Conservation (phyloP, 2,888 invertebrate genomes). For the Lasioglossum vierecki region DNA sequence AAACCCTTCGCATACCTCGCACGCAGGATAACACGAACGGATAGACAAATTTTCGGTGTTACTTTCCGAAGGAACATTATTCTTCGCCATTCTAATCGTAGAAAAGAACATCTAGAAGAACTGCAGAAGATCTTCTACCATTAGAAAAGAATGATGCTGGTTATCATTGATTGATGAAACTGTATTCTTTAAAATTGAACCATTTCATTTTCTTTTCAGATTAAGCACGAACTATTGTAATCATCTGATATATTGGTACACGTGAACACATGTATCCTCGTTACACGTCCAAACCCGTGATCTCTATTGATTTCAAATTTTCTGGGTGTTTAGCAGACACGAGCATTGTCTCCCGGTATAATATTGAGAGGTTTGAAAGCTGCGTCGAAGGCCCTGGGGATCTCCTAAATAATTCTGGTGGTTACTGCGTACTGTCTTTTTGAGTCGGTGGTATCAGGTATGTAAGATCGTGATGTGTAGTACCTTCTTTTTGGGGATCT, state of each 20-base stretch:
- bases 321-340: neutral
- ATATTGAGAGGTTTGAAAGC: neutral
- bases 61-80: neutral
- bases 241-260: too few relatives aligned
- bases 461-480: slow-evolving; percentile 70
- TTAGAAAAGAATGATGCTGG: too few relatives aligned
- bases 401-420: slow-evolving; percentile 2
- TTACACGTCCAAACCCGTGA: too few relatives aligned
- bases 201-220: too few relatives aligned
- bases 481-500: slow-evolving; percentile 73
- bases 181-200: too few relatives aligned
- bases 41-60: neutral
- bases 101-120: too few relatives aligned
- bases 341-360: neutral
- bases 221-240: too few relatives aligned
- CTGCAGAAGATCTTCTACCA: too few relatives aligned
- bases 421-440: slow-evolving; percentile 52
- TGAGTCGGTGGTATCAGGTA: slow-evolving; percentile 45
- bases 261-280: too few relatives aligned
- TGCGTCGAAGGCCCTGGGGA: neutral
- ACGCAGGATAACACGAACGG: neutral
- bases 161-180: too few relatives aligned
- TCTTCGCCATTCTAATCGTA: too few relatives aligned
- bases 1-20: neutral
- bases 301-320: neutral